Evolutionary conservation across 2,888 invertebrate genomes (phyloP), one percentile per base, ranked within the genome.

Genomic region (Leptinotarsa tumamoca): DNA sequence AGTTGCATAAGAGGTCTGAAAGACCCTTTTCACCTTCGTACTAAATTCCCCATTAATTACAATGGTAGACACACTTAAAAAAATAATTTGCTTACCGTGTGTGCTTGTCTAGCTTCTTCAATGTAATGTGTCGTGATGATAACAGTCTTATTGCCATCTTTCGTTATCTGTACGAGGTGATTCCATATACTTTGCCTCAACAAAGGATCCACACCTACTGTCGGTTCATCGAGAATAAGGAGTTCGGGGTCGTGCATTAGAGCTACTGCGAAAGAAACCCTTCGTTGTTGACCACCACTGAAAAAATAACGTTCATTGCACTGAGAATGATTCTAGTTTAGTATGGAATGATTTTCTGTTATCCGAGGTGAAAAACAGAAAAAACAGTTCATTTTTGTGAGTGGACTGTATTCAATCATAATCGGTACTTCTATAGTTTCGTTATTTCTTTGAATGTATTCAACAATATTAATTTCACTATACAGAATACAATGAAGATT

Each of bases 121-220:
- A 96, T 96, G 85, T 96, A 96, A 89, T 96, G 96, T 10, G 96
- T 96, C 2, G 96, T 96, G 77, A 96, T 95, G 81, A 96, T 96
- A 71, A 95, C 94, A 18, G 96, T 96, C 63, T 93, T 94, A 72
- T 91, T 91, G 17, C 94, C 93, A 79, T 92, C 93, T 85, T 92
- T 94, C 0, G 94, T 94, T 56, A 96, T 93, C 49, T 94, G 92
- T 52, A 95, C 94, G 77, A 96, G 89, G 88, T 96, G 94, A 86
- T 95, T 94, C 96, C 96, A 96, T 82, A 96, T 96, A 83, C 93
- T 94, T 87, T 96, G 94, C 78, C 96, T 90, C 15, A 98, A 89
- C 52, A 97, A 92, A 1, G 97, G 97, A 89, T 98, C 97, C 2
- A 98, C 95, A 52, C 97, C 98, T 18, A 97, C 97, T 0, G 97